These are phyloP conservation scores for Eurytoma californica DNA, from an alignment of 2,888 invertebrate genomes.

Conservation along the genomic window DNA sequence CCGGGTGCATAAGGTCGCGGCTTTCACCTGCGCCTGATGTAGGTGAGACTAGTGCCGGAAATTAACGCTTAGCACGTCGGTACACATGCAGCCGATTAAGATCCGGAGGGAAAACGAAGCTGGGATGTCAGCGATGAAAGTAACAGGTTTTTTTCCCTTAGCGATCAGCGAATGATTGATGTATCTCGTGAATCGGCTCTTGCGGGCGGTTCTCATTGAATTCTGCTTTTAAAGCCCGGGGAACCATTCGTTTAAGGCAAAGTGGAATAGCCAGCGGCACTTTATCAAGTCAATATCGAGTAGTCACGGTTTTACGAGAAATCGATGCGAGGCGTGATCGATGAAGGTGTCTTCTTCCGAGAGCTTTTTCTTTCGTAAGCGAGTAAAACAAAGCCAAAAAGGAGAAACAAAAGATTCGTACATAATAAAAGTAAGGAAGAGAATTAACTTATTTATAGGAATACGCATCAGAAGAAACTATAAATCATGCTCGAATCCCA, in stretches of 20 bases:
- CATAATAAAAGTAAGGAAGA: neutral
- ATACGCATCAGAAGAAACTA: too few species aligned
- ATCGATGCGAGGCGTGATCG: slow-evolving; percentile 3
- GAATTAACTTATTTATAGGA: neutral
- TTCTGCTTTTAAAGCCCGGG: too few species aligned
- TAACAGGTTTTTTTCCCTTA: too few species aligned
- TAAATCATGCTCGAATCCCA: too few species aligned
- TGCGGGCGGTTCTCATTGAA: too few species aligned
- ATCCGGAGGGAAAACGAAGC: neutral
- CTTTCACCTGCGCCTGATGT: neutral
- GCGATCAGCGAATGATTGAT: too few species aligned
- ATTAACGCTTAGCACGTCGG: neutral
- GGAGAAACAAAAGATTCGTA: neutral
- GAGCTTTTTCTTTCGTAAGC: neutral
- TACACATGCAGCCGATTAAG: neutral
- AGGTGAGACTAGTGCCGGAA: too few species aligned
- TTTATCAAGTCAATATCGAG: neutral
- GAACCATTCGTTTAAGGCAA: too few species aligned
- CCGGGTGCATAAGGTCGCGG: slow-evolving; percentile 3
- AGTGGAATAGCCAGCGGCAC: neutral
- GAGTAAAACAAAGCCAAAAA: neutral
- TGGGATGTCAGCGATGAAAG: too few species aligned
- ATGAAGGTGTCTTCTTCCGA: neutral
- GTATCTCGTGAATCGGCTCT: too few species aligned
- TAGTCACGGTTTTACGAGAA: slow-evolving; percentile 5